These are phyloP conservation scores for Panzeria rudis DNA, from an alignment of 2,888 invertebrate genomes.

Conservation along the genomic window DNA sequence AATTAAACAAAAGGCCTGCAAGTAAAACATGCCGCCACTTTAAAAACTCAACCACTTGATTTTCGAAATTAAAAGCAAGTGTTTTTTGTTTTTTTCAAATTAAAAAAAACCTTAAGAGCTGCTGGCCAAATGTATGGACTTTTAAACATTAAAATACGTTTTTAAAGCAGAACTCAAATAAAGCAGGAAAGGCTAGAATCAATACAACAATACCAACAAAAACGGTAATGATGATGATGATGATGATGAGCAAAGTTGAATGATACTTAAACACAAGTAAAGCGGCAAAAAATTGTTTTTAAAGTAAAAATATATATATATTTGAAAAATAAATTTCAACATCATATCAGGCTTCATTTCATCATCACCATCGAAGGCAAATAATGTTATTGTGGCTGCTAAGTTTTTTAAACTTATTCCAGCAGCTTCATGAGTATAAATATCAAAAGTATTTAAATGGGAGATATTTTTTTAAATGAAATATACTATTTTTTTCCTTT, in stretches of 20 bases:
- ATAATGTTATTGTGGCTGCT: constrained; percentile 44
- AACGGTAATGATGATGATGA: not conserved
- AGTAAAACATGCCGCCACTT: constrained; percentile 29
- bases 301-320: no score
- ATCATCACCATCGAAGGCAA: constrained; percentile 20
- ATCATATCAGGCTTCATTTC: constrained; percentile 12
- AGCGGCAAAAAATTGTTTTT: constrained; percentile 22
- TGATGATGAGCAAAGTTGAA: constrained; percentile 58
- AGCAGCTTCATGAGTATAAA: constrained; percentile 19
- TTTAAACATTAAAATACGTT: constrained; percentile 27
- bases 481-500: constrained; percentile 18
- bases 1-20: not conserved
- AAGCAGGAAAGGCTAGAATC: not conserved
- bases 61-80: constrained; percentile 60
- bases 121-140: constrained; percentile 6
- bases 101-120: constrained; percentile 1
- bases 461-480: constrained; percentile 10
- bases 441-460: constrained; percentile 53
- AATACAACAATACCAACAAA: not conserved
- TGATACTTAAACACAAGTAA: constrained; percentile 50
- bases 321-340: constrained; percentile 5
- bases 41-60: constrained; percentile 57
- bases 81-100: not conserved
- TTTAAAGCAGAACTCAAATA: not conserved
- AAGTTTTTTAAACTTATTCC: constrained; percentile 29